Evolutionary conservation across 2,113 vertebrate species (phyloP).

Genomic region (Perognathus longimembris): DNA sequence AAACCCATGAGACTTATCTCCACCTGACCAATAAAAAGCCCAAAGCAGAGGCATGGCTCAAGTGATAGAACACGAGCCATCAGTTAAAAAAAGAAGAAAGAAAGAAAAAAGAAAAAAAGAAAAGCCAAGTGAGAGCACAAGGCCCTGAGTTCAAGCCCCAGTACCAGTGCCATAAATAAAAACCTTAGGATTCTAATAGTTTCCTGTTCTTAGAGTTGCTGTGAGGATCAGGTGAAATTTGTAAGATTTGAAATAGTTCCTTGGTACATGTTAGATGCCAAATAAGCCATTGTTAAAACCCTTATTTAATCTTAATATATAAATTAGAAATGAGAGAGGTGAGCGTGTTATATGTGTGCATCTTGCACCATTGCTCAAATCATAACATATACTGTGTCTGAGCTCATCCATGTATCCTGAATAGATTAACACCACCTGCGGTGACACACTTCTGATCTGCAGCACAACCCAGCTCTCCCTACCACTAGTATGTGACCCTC

Average conservation of each 20-base stretch:
- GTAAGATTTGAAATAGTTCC: neutral
- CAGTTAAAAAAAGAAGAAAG: too few relatives aligned
- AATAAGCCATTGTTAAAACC: neutral
- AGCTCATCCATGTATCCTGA: neutral
- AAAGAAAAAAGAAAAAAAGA: too few relatives aligned
- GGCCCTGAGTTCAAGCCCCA: too few relatives aligned
- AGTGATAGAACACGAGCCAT: too few relatives aligned
- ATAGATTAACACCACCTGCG: neutral
- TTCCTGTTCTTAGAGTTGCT: neutral
- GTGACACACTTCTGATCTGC: neutral
- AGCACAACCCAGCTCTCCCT: fast-evolving
- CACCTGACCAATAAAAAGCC: too few relatives aligned
- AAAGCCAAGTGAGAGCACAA: too few relatives aligned
- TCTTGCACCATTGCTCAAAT: neutral
- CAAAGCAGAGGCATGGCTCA: too few relatives aligned
- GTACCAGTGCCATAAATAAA: too few relatives aligned
- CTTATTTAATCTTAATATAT: neutral
- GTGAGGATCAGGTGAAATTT: neutral
- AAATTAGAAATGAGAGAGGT: neutral
- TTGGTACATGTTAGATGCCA: neutral
- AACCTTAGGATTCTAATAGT: neutral
- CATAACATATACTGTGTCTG: neutral
- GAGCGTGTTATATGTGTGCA: neutral
- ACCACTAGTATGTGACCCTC: neutral
- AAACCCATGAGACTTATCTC: too few relatives aligned